Percentiles rank a stretch among this genome's conserved stretches.
Evolutionary conservation across 1,140 invertebrate genomes (phyloP).

Genomic region (Thaumatotibia leucotreta): DNA sequence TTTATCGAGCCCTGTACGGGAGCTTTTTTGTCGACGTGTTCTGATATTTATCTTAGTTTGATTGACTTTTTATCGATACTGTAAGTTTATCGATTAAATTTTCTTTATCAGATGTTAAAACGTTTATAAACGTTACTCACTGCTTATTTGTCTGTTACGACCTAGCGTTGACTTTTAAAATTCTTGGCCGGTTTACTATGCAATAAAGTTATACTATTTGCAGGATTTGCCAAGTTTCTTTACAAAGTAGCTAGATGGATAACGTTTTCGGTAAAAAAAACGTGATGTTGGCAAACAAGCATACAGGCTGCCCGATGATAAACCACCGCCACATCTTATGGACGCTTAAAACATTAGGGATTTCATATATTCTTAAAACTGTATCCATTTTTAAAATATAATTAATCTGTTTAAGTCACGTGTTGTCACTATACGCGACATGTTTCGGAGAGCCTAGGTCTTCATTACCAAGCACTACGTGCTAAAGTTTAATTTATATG

Average conservation of each 20-base stretch:
- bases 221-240: not conserved
- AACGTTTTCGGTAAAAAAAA: not conserved
- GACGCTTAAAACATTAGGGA: too few relatives aligned
- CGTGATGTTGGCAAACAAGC: too few relatives aligned
- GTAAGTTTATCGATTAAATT: not conserved
- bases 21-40: constrained; percentile 12
- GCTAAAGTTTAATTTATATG: too few relatives aligned
- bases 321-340: too few relatives aligned
- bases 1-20: constrained; percentile 59
- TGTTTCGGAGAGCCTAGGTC: too few relatives aligned
- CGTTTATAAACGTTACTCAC: not conserved
- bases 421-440: too few relatives aligned
- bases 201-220: not conserved
- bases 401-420: too few relatives aligned
- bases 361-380: too few relatives aligned
- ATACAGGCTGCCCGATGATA: too few relatives aligned
- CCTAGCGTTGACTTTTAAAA: not conserved
- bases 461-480: too few relatives aligned
- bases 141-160: not conserved
- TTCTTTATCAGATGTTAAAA: constrained; percentile 9
- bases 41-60: constrained; percentile 8
- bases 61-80: not conserved
- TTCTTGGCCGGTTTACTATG: not conserved
- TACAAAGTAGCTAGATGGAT: not conserved
- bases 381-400: too few relatives aligned